Evolutionary conservation across 2,888 invertebrate genomes (phyloP), one percentile per base, ranked within the genome.

Genomic region (Bellardia bayeri): DNA sequence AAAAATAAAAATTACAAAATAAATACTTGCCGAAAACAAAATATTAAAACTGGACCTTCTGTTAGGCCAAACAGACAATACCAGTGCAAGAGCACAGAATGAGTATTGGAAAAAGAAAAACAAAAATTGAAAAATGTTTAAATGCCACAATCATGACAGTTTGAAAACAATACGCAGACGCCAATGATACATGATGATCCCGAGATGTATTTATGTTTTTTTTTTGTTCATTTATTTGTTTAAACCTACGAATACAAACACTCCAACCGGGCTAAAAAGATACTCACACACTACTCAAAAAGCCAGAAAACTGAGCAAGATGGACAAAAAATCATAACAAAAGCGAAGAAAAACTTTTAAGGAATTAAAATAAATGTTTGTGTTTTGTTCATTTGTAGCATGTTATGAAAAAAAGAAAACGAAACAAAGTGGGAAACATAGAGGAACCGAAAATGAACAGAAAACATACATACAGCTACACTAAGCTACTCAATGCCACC

Each of bases 161-260:
- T 83, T 90, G 90, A 88, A 91, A 92, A 91, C 90, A 91, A 92
- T 91, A 90, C 91, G 89, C 89, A 89, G 88, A 89, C 90, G 89
- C 90, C 89, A 88, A 85, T 89, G 84, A 88, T 82, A 68, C 86
- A 87, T 81, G 83, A 83, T 66, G 76, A 71, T 76, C 40, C 13
- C 14, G 54, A 49, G 72, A 54, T 72, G 68, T 23, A 13, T 42
- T 37, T 64, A 33, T 68, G 11, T 63, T 56, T 54, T 16, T 56
- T 16, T 58, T 42, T 37, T 37, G 3, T 40, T 78, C 51, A 5
- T 51, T 78, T 58, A 5, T 51, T 42, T 13, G 14, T 14, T 42
- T 5, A 45, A 40, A n/a, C 14, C 72, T 42, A n/a, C 13, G 13
- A 40, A 2, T 11, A 66, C n/a, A 74, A 63, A 49, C 64, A 61